phyloP scores from a whole-genome alignment of 2,797 vertebrate species.

The Takifugu rubripes region DNA sequence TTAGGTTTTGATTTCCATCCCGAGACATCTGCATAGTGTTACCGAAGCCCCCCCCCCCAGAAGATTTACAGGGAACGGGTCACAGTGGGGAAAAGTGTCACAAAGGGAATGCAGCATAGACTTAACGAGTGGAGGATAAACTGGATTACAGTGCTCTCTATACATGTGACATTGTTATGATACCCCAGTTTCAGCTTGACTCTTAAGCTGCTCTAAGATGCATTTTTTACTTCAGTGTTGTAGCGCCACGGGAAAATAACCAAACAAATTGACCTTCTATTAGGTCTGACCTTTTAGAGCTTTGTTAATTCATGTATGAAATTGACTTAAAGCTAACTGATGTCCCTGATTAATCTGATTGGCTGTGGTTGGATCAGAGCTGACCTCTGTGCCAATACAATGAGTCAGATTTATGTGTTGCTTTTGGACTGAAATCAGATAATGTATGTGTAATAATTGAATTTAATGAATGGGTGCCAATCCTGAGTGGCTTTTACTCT shows the following conservation, averaged over 20 bases:
- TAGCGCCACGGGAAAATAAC: conserved; percentile 38
- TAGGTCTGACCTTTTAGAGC: conserved; percentile 59
- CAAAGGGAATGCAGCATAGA: too few species aligned
- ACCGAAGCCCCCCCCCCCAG: too few species aligned
- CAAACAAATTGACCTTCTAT: conserved; percentile 63
- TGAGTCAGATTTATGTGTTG: conserved; percentile 49
- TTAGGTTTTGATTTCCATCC: neutral
- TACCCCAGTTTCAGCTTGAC: conserved; percentile 21
- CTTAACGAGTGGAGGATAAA: too few species aligned
- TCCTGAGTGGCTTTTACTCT: neutral
- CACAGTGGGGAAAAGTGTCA: too few species aligned
- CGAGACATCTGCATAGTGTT: neutral
- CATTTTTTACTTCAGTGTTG: conserved; percentile 26
- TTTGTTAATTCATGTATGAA: conserved; percentile 72
- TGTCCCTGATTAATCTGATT: conserved; percentile 59
- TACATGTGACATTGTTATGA: conserved; percentile 29
- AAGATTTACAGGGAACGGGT: too few species aligned
- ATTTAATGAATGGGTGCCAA: conserved; percentile 6
- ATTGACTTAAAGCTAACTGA: conserved; percentile 70
- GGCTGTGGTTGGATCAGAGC: conserved; percentile 47
- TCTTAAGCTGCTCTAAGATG: conserved; percentile 11
- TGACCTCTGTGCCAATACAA: conserved; percentile 51
- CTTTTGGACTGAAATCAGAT: conserved; percentile 38
- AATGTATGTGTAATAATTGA: neutral
- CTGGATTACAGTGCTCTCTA: conserved; percentile 1